Base-by-base conservation (phyloP, 2,797 vertebrate genomes). In the Hybognathus amarus region DNA sequence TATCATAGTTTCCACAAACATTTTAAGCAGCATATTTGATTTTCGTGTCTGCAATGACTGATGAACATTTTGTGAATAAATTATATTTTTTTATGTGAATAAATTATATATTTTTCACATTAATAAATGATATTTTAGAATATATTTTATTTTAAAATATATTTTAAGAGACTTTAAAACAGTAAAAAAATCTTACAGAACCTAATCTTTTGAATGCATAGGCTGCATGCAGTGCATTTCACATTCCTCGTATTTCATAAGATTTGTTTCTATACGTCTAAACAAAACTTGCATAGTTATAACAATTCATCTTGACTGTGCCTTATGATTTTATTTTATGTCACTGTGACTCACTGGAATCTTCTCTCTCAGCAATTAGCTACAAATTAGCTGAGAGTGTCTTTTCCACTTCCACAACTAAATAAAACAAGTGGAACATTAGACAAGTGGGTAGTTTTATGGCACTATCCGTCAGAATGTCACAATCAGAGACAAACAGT, bases 371-470 rank as follows among this genome's bases (percentile, higher is more conserved):
- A 30, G 56, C 15, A n/a, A 47, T 63, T 64, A 77, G 59, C 36
- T 22, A 64, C 18, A 64, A 50, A 77, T 64, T 78, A 78, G 80
- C 54, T 82, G 56, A 85, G 76, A 40, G 36, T 13, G 30, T 70
- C 17, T 69, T 59, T 85, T 81, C 80, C 73, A 85, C 79, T 85
- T 85, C 64, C 74, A 77, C 79, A 63, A 56, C 13, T 47, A 33
- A 74, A 75, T n/a, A 17, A 75, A 85, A 45, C 22, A 56, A 74
- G 40, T 18, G 42, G n/a, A 71, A 45, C 77, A 66, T 70, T 56
- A 71, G 30, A 78, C 68, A 78, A 69, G 22, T 17, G 33, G 47
- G 6, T 2, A 1, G n/a, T 2, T 67, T 77, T 69, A 18, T 36
- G 24, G 20, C 24, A 45, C 36, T 1, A 36, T 22, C 10, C 2